A percentile compares a stretch with the other conserved stretches of the same genome.
Conservation (phyloP, 2,113 vertebrate genomes). For the Laticauda laticaudata region DNA sequence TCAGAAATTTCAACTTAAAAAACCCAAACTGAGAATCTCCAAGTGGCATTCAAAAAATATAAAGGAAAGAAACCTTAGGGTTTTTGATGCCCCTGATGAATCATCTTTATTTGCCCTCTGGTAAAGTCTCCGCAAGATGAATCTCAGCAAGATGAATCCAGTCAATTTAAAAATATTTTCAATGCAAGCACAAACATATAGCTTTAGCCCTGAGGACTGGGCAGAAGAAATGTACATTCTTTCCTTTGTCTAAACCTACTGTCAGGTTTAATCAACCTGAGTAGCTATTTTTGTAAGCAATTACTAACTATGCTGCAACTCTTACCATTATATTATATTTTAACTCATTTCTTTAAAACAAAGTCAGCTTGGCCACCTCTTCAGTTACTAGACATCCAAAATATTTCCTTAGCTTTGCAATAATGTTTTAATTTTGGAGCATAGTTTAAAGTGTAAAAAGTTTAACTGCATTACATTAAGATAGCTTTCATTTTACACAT, state of each 20-base stretch:
- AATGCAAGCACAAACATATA: neutral
- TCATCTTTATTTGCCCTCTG: neutral
- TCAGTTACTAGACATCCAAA: neutral
- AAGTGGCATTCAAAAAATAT: neutral
- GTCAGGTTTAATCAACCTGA: neutral
- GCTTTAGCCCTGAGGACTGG: neutral
- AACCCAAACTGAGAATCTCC: fast-evolving
- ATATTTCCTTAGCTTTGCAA: neutral
- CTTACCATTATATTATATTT: neutral
- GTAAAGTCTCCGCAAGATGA: neutral
- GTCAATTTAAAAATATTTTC: neutral
- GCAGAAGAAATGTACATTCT: neutral
- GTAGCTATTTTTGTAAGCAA: neutral
- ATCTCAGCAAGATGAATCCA: neutral
- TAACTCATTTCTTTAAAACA: neutral
- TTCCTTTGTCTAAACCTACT: neutral
- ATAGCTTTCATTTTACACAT: neutral
- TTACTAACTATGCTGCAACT: neutral
- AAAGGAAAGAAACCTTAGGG: neutral
- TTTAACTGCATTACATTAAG: neutral
- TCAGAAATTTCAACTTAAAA: neutral
- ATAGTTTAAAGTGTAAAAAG: neutral
- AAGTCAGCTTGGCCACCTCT: neutral
- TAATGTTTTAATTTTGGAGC: neutral
- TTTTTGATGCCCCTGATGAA: neutral